Base-by-base conservation (phyloP, 2,888 invertebrate genomes). In the Octodonta nipae region DNA sequence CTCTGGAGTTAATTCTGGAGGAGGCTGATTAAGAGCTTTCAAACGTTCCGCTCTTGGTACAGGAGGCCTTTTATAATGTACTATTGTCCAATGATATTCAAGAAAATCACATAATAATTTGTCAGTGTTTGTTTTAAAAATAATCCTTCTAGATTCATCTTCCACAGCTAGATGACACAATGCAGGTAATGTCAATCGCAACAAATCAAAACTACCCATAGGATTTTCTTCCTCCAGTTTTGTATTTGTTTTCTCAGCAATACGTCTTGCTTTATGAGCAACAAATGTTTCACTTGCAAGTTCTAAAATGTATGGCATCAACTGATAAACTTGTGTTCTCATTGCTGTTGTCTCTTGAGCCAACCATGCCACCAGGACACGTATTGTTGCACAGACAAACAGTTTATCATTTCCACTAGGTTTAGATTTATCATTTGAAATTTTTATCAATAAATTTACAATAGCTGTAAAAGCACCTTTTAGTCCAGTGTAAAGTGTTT, bases 81-180 rank as follows among this genome's bases (percentile, higher is more conserved):
- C 84, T 53, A 87, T 83, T 5, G 79, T 79, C 78, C 87, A 88
- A 53, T 87, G 85, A 56, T 81, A 82, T 42, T 78, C 76, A 49
- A 86, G 64, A 33, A 82, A 74, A 58, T 87, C 84, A 53, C 78
- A 75, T 2, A 88, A 62, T 14, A 83, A 73, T 57, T 84, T 80
- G 51, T 87, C 87, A 61, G 84, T 76, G 52, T 84, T 78, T 31
- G 73, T 66, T 37, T 79, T 72, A 30, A 91, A 64, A 41, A 89
- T 67, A 37, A 88, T 78, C 51, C 78, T 74, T 43, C 91, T 70
- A 0, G 87, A 79, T 46, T 81, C 76, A 49, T 92, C 91, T 64
- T 92, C 92, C 13, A 91, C 86, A 17, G 87, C 80, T 45, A 93
- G 70, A 58, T 92, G 88, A 51, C 91, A 92, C 3, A 92, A 63